A percentile compares a stretch with the other conserved stretches of the same genome.
These are phyloP conservation scores for Emydoidea blandingii DNA, from an alignment of 2,797 vertebrate genomes.

Conservation along the genomic window DNA sequence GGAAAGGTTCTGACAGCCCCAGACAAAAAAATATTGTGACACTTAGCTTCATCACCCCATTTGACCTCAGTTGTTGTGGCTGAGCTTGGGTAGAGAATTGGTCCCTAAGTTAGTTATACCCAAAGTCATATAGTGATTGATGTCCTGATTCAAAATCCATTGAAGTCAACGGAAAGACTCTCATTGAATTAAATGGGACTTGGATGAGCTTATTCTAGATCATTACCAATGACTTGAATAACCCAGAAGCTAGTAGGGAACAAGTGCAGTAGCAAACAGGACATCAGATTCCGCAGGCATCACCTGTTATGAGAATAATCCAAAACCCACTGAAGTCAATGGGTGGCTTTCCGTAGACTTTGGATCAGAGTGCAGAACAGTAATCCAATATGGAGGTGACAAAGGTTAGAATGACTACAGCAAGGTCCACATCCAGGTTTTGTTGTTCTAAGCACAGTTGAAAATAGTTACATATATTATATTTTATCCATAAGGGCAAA, in stretches of 20 bases:
- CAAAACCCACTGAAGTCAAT: not conserved
- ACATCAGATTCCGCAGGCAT: not conserved
- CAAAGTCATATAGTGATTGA: not conserved
- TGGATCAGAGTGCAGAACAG: not conserved
- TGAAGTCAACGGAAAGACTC: not conserved
- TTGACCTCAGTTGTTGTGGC: not conserved
- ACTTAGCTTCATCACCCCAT: not conserved
- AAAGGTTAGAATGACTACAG: not conserved
- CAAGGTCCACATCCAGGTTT: not conserved
- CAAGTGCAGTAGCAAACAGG: not conserved
- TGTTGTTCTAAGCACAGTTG: not conserved
- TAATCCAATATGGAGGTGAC: not conserved
- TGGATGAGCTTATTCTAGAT: not conserved
- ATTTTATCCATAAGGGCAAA: conserved; percentile 53
- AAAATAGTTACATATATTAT: not conserved
- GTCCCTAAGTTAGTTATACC: not conserved
- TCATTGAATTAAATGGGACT: not conserved
- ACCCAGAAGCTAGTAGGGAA: not conserved
- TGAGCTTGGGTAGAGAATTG: not conserved
- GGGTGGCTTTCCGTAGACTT: not conserved
- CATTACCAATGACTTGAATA: accelerated
- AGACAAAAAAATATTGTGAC: not conserved
- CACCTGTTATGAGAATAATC: not conserved
- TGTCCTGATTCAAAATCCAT: not conserved
- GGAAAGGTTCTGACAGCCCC: not conserved